phyloP scores from a whole-genome alignment of 2,888 invertebrate genomes.

The Ennomos quercinarius region DNA sequence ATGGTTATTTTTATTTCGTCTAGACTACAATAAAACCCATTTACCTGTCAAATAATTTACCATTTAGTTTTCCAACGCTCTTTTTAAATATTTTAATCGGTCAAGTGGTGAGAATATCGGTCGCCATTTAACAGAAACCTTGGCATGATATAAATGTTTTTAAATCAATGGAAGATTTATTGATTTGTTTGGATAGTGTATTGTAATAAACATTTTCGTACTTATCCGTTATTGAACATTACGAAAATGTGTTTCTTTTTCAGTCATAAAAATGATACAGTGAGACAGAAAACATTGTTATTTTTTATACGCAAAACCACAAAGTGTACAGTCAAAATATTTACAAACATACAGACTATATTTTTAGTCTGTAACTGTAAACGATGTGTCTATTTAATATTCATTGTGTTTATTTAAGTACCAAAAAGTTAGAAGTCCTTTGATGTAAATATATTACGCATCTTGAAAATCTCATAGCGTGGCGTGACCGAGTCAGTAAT shows the following conservation, averaged over 20 bases:
- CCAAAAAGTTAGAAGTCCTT: too few species aligned
- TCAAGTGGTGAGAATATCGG: slow-evolving; percentile 31
- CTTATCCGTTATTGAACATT: slow-evolving; percentile 23
- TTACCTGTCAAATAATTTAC: slow-evolving; percentile 20
- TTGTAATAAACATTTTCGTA: slow-evolving; percentile 24
- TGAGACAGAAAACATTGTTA: not conserved
- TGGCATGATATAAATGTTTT: slow-evolving; percentile 30
- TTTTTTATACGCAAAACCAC: too few species aligned
- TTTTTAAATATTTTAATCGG: slow-evolving; percentile 27
- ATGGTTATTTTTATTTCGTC: too few species aligned
- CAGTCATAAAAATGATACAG: slow-evolving; percentile 16
- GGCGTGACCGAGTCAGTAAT: too few species aligned
- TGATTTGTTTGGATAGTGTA: slow-evolving; percentile 33
- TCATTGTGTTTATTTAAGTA: too few species aligned
- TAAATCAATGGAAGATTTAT: slow-evolving; percentile 41
- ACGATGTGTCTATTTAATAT: too few species aligned
- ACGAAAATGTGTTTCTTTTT: slow-evolving; percentile 10
- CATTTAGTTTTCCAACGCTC: slow-evolving; percentile 22
- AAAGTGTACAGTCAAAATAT: too few species aligned
- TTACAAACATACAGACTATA: too few species aligned
- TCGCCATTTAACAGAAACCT: slow-evolving; percentile 30
- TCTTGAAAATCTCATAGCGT: too few species aligned
- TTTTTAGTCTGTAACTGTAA: too few species aligned
- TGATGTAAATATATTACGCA: too few species aligned
- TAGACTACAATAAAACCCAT: not conserved